Percentiles rank a stretch among this genome's conserved stretches.
Conservation (phyloP, 1,140 invertebrate genomes). For the Lepidurus couesii region DNA sequence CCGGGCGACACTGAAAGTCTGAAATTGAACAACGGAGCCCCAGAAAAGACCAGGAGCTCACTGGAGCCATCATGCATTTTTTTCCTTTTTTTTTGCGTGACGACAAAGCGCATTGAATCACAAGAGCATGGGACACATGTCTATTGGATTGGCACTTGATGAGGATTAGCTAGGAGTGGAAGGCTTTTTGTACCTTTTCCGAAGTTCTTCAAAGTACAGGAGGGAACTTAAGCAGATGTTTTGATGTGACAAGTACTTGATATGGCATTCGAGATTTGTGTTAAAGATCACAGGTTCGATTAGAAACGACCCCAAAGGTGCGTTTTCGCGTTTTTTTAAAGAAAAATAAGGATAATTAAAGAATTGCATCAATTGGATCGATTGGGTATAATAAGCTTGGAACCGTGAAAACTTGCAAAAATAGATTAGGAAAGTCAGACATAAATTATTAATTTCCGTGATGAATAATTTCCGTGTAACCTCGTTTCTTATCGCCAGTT, state of each 20-base stretch:
- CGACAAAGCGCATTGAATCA: not conserved
- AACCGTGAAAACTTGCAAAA: too few species aligned
- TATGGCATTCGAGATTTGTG: too few species aligned
- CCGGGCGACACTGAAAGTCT: not conserved
- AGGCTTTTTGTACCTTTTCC: not conserved
- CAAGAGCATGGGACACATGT: slow-evolving; percentile 10
- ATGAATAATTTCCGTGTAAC: too few species aligned
- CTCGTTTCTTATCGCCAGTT: not conserved
- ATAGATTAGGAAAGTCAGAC: too few species aligned
- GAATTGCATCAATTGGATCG: too few species aligned
- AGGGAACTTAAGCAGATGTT: not conserved
- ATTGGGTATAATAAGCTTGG: too few species aligned
- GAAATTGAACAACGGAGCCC: not conserved
- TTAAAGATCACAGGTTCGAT: too few species aligned
- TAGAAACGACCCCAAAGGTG: too few species aligned
- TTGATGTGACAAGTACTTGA: too few species aligned
- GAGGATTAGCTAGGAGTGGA: not conserved
- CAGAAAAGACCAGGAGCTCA: not conserved
- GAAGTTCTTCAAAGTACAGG: not conserved
- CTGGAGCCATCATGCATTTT: not conserved
- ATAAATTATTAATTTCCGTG: too few species aligned
- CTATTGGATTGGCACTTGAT: not conserved
- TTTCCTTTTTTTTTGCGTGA: not conserved
- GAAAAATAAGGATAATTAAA: too few species aligned
- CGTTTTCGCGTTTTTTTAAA: too few species aligned